Evolutionary conservation across 1,140 invertebrate species (phyloP).

Genomic region (Proales similis): DNA sequence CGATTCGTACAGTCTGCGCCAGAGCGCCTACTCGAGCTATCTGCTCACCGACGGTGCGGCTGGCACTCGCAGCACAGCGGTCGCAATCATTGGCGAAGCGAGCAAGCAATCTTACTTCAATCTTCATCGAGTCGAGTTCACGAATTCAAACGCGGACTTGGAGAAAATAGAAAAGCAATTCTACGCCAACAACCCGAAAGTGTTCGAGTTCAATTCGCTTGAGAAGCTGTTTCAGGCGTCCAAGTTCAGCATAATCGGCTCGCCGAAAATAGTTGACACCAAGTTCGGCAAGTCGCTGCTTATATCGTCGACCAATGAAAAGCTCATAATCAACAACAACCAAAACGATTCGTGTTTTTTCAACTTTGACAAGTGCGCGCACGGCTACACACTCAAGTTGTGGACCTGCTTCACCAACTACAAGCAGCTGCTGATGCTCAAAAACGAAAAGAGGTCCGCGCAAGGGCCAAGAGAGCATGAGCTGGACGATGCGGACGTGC

Average conservation of each 20-base stretch:
- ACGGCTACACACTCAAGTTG: slow-evolving; percentile 33
- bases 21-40: no score
- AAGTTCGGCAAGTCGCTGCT: slow-evolving; percentile 32
- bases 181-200: neutral
- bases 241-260: neutral
- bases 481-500: no score
- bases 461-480: no score
- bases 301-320: slow-evolving; percentile 2
- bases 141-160: neutral
- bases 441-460: neutral
- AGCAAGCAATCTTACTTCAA: slow-evolving; percentile 20
- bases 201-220: slow-evolving; percentile 22
- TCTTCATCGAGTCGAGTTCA: neutral
- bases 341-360: slow-evolving; percentile 12
- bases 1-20: no score
- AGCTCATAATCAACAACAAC: slow-evolving; percentile 21
- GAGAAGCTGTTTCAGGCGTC: neutral
- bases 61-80: neutral
- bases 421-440: neutral
- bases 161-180: slow-evolving; percentile 18
- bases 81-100: slow-evolving; percentile 4
- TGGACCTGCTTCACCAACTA: slow-evolving; percentile 28
- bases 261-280: slow-evolving; percentile 10
- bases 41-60: no score
- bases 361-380: slow-evolving; percentile 13